These are phyloP conservation scores for Chiloscyllium plagiosum DNA, from an alignment of 2,113 vertebrate genomes.

Conservation along the genomic window DNA sequence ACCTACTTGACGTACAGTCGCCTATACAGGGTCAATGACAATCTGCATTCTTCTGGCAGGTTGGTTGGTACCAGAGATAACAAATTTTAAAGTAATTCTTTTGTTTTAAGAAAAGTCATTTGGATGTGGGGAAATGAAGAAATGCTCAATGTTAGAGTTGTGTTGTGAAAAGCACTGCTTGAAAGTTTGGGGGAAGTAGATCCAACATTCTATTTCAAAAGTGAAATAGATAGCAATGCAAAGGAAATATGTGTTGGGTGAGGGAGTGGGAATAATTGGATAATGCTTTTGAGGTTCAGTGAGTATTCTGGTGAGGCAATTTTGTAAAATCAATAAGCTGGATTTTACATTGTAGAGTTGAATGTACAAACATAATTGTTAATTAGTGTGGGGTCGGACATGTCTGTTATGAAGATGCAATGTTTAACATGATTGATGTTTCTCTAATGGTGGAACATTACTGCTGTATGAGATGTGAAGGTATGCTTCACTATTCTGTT, in stretches of 20 bases:
- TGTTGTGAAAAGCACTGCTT: too few relatives aligned
- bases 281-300: neutral
- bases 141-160: too few relatives aligned
- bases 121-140: too few relatives aligned
- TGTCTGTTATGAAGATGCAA: neutral
- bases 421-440: neutral
- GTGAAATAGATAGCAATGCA: too few relatives aligned
- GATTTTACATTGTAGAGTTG: neutral
- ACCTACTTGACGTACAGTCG: neutral
- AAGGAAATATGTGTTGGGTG: too few relatives aligned
- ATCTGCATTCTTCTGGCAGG: neutral
- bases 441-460: neutral
- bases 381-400: neutral
- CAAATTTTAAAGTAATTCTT: neutral
- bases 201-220: too few relatives aligned
- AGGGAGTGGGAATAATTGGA: too few relatives aligned
- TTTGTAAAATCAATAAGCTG: neutral
- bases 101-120: too few relatives aligned
- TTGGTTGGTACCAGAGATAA: neutral
- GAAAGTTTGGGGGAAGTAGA: too few relatives aligned
- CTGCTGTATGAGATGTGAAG: neutral
- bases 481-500: neutral
- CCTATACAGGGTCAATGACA: neutral
- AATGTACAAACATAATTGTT: neutral
- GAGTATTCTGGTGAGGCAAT: neutral